Conservation (phyloP, 2,797 vertebrate genomes). For the Lutra lutra region DNA sequence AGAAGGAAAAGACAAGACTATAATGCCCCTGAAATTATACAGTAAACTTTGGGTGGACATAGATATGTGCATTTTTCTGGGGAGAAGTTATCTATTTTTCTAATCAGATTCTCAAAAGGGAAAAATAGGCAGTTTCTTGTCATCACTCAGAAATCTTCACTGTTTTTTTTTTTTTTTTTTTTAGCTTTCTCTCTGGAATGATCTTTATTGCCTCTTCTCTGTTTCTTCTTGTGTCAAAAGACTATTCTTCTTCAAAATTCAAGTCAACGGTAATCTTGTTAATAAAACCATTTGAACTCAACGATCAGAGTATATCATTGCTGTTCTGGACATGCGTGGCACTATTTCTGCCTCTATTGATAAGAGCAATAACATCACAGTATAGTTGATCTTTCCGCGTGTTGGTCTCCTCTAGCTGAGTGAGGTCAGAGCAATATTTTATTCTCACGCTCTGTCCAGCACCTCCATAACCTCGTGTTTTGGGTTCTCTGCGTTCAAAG, state of each 20-base stretch:
- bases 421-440: neutral
- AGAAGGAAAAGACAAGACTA: neutral
- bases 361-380: neutral
- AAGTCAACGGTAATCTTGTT: neutral
- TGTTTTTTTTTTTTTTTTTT: neutral
- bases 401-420: neutral
- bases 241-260: neutral
- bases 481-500: neutral
- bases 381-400: neutral
- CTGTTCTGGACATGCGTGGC: neutral
- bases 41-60: neutral
- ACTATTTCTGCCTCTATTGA: neutral
- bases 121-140: neutral
- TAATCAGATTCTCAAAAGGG: neutral
- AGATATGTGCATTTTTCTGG: neutral
- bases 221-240: neutral
- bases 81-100: neutral
- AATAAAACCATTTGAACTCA: constrained; percentile 14
- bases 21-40: neutral
- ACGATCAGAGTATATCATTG: neutral
- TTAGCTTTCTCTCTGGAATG: neutral
- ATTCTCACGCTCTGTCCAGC: neutral
- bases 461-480: neutral
- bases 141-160: neutral
- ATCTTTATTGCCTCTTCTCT: neutral